Conservation (phyloP, 2,113 vertebrate genomes). For the Nothocercus nigrocapillus region DNA sequence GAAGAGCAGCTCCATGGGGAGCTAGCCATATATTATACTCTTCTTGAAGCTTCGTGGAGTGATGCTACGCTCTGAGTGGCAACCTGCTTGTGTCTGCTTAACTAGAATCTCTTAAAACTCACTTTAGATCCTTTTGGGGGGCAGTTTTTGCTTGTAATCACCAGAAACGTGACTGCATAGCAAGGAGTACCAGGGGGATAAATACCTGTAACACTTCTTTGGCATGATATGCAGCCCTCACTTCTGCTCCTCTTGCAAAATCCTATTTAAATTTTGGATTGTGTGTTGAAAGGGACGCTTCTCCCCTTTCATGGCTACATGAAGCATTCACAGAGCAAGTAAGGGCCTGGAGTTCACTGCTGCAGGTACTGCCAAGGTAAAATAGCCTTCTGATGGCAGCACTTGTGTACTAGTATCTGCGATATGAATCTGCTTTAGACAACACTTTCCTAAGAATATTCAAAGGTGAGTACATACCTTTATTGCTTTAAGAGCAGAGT, state of each 20-base stretch:
- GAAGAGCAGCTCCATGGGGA: neutral
- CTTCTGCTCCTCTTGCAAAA: neutral
- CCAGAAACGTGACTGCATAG: neutral
- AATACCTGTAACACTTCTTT: neutral
- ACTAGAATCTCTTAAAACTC: neutral
- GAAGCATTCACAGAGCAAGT: neutral
- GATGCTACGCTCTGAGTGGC: neutral
- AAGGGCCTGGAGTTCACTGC: neutral
- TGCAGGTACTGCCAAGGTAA: neutral
- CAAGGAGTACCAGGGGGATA: neutral
- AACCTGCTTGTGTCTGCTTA: neutral
- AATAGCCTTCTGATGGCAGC: neutral
- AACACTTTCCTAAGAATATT: neutral
- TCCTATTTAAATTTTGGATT: rapidly evolving
- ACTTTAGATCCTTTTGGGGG: neutral
- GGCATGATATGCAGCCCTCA: rapidly evolving
- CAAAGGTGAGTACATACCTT: conserved; percentile 14
- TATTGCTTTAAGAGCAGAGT: neutral
- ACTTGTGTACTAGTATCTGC: neutral
- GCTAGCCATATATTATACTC: rapidly evolving
- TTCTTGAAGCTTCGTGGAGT: rapidly evolving
- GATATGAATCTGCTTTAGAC: neutral
- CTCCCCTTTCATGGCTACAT: neutral
- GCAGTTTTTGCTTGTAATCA: neutral
- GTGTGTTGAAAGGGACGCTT: neutral